Base-by-base conservation (phyloP, 2,797 vertebrate genomes). In the Catostomus latipinnis region DNA sequence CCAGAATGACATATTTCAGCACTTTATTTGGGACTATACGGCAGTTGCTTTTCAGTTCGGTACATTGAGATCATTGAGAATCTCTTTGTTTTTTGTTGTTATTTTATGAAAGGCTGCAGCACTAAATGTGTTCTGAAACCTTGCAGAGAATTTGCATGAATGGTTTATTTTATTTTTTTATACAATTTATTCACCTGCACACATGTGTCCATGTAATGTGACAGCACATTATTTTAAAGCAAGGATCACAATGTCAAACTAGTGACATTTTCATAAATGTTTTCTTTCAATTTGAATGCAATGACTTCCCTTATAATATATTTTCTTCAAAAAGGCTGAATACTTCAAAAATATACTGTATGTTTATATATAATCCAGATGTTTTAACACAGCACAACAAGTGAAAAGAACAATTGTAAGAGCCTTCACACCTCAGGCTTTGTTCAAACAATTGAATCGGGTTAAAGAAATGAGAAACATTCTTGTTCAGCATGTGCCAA, bases 261-360 rank as follows among this genome's bases (percentile, higher is more conserved):
- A 43, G 34, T 1, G 74, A 57, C 74, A 67, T 71, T 71, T 71
- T 34, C 34, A 5, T 10, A 57, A 22, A 14, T 4, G 48, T 66
- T 67, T 76, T 49, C 34, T 45, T 14, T 8, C 49, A 6, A 6
- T 46, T 16, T 71, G 5, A 73, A 62, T 71, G 16, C 16, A 18
- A 18, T 18, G 61, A 66, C 62, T 56, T 48, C 34, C 58, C 34
- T 57, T 57, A 54, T 65, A 65, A 79, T 70, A 70, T 60, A 77
- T 50, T n/a, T 46, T 11, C 9, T 58, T 79, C 34, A 22, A 75
- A 65, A 63, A 52, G 1, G 56, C 57, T 61, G 71, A 16, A 73
- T 62, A 73, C 34, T 53, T 70, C 13, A 78, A 78, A 78, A 78
- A 78, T 78, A 78, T 78, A 78, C 56, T 46, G 76, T 76, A 45